A percentile compares a stretch with the other conserved stretches of the same genome.
These are phyloP conservation scores for Eurois occulta DNA, from an alignment of 2,888 invertebrate genomes.

Conservation along the genomic window DNA sequence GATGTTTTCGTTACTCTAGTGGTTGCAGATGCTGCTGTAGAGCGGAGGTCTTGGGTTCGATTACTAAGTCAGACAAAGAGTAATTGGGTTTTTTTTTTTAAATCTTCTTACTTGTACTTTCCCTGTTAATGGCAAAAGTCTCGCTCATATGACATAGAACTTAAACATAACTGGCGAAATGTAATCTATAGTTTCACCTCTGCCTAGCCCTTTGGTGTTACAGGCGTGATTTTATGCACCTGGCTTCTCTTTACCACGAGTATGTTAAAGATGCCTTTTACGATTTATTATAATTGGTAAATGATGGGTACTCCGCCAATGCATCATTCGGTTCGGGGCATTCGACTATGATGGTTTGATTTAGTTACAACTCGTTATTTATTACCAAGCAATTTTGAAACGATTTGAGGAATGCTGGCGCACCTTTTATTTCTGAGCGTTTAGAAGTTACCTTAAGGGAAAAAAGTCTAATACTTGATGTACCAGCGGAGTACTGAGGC, in stretches of 20 bases:
- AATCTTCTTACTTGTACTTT: not conserved
- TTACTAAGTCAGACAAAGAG: not conserved
- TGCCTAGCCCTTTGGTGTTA: not conserved
- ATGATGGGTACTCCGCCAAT: slow-evolving; percentile 7
- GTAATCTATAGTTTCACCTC: too few species aligned
- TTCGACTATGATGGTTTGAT: slow-evolving; percentile 46
- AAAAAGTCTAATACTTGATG: not conserved
- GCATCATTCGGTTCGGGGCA: slow-evolving; percentile 23
- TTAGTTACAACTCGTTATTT: slow-evolving; percentile 27
- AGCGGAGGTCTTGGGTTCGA: not conserved
- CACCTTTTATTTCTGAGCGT: slow-evolving; percentile 2
- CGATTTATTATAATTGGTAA: slow-evolving; percentile 33
- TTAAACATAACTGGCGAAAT: not conserved
- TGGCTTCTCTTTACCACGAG: not conserved
- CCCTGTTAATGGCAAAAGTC: not conserved
- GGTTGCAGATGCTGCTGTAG: not conserved
- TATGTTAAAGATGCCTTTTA: not conserved
- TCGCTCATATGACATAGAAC: not conserved
- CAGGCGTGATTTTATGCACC: not conserved
- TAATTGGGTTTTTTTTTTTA: not conserved
- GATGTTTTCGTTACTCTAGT: not conserved
- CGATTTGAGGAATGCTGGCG: slow-evolving; percentile 34
- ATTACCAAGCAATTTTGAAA: slow-evolving; percentile 38
- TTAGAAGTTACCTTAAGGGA: not conserved
- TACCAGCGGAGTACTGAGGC: not conserved